phyloP scores from a whole-genome alignment of 2,888 invertebrate species.

The Onthophagus sagittarius region DNA sequence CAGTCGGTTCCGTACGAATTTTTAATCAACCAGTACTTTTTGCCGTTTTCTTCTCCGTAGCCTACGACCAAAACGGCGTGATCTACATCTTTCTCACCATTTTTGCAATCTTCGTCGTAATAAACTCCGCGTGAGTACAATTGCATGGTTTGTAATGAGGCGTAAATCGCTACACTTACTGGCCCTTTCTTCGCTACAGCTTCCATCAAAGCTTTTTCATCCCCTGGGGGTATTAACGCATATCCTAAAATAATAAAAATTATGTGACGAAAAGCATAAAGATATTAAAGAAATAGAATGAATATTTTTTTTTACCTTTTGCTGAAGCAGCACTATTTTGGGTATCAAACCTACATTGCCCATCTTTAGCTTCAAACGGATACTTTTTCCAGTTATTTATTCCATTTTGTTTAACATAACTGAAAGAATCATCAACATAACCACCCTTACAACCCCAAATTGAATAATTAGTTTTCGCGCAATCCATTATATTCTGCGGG shows the following conservation, averaged over 20 bases:
- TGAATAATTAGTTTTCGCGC: constrained; percentile 47
- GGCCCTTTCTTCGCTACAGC: constrained; percentile 86
- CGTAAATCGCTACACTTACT: constrained; percentile 85
- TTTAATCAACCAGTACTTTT: constrained; percentile 66
- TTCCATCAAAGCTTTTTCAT: constrained; percentile 68
- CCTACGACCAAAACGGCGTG: constrained; percentile 82
- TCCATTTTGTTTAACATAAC: constrained; percentile 52
- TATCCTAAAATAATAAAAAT: constrained; percentile 55
- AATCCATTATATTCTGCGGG: constrained; percentile 57
- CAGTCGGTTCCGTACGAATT: constrained; percentile 58
- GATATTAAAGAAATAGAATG: too few relatives aligned
- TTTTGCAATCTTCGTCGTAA: constrained; percentile 69
- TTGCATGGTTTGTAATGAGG: constrained; percentile 78
- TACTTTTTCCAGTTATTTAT: constrained; percentile 56
- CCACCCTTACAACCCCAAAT: constrained; percentile 50
- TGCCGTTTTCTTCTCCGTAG: constrained; percentile 63
- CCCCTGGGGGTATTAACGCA: constrained; percentile 67
- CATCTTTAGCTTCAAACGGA: constrained; percentile 48
- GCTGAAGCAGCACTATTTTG: constrained; percentile 4
- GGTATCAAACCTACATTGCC: constrained; percentile 28
- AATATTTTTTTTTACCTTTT: constrained; percentile 40
- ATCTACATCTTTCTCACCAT: constrained; percentile 62
- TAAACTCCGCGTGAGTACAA: constrained; percentile 80
- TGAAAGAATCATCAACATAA: constrained; percentile 34
- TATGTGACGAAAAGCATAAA: too few relatives aligned